Evolutionary conservation across 2,797 vertebrate genomes (phyloP), one percentile per base, ranked within the genome.

Genomic region (Otolemur crassicaudatus): DNA sequence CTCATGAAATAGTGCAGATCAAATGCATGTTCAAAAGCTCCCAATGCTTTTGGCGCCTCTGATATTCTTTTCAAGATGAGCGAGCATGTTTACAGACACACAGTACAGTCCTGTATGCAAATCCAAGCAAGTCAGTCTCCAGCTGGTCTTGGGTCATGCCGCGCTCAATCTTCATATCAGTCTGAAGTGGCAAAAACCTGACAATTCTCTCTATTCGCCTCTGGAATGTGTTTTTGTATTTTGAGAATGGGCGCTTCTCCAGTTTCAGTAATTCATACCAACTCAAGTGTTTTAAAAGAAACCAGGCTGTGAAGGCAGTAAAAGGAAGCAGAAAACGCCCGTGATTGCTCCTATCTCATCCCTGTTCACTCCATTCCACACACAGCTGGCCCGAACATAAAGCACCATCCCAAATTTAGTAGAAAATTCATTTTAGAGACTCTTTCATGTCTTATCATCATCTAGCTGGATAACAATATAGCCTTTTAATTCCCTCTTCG

Each of bases 231-330:
- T 91, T 97, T 96, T 88, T 93, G 90, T 93, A 73, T 87, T 96
- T 94, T 65, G 90, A 93, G 84, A 91, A 93, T 0, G 17, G 81
- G 61, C 19, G 49, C 65, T 85, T 95, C 93, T 97, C 37, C 0
- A 31, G 69, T 90, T 90, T 43, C 93, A 94, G 95, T 85, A 91
- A 93, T 87, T 96, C 93, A 93, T 92, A 94, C 79, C 11, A 97
- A 72, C 89, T 94, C 93, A 90, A 88, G 75, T 92, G 93, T 94
- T 95, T 93, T 87, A 31, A 97, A 69, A 85, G 94, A 96, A 97
- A 89, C 87, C 83, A 77, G n/a, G 20, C 88, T 79, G 20, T 20
- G 23, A 96, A 94, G 69, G 27, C 82, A 85, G 69, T 87, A 56
- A 56, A 37, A 95, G n/a, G 60, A 95, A 90, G 93, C 20, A 82